Conservation (phyloP, 2,113 vertebrate species). For the Pontoporia blainvillei region DNA sequence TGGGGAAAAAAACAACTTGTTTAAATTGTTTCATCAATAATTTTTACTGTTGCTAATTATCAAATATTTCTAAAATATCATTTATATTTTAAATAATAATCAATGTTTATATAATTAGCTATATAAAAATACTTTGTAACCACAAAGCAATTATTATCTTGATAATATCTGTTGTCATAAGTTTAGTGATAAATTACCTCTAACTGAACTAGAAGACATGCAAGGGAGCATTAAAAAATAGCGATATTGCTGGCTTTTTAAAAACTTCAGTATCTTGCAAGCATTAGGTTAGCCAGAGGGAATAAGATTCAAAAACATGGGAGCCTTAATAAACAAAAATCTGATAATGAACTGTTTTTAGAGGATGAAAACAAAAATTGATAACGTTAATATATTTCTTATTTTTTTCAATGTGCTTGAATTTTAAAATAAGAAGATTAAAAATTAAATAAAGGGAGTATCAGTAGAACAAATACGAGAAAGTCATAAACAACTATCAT, state of each 20-base stretch:
- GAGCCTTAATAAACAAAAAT: not conserved
- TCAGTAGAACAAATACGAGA: not conserved
- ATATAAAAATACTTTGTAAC: not conserved
- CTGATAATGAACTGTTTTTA: not conserved
- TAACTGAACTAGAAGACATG: not conserved
- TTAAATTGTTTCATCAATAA: not conserved
- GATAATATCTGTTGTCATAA: not conserved
- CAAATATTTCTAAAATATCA: not conserved
- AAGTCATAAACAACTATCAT: not conserved
- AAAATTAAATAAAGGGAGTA: not conserved
- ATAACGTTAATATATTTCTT: not conserved
- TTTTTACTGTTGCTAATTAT: not conserved
- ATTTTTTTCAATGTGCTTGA: not conserved
- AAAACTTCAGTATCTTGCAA: not conserved
- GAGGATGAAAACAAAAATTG: not conserved
- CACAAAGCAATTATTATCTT: not conserved
- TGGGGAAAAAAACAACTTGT: accelerated
- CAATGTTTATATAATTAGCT: not conserved
- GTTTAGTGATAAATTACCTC: not conserved
- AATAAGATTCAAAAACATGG: not conserved
- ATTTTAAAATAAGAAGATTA: conserved; percentile 1
- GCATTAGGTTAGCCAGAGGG: not conserved
- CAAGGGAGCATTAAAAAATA: not conserved
- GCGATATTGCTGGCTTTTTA: not conserved
- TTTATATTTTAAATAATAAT: not conserved